These are phyloP conservation scores for Propithecus coquereli DNA, from an alignment of 2,113 vertebrate species.

Conservation along the genomic window DNA sequence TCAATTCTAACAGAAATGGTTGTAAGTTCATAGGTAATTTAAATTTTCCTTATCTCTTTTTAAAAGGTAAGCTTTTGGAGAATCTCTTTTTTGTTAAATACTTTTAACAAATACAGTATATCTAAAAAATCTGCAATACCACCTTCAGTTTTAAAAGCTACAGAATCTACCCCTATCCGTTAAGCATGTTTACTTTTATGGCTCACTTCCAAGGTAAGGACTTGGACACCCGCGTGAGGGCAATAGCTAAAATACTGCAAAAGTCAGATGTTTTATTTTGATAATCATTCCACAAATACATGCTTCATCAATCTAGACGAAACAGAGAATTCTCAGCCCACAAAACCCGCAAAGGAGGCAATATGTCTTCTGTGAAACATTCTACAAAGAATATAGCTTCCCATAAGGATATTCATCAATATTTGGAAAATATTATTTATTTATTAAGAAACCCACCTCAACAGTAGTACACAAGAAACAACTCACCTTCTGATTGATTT, in stretches of 20 bases:
- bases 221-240: background rate
- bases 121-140: background rate
- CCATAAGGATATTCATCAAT: background rate
- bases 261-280: background rate
- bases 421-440: background rate
- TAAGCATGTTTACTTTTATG: background rate
- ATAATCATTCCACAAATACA: background rate
- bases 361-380: background rate
- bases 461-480: background rate
- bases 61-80: slow-evolving; percentile 13
- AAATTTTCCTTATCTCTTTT: slow-evolving; percentile 16
- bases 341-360: background rate
- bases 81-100: background rate
- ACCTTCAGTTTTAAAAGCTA: slow-evolving; percentile 11
- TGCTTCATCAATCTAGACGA: background rate
- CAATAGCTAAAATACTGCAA: background rate
- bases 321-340: background rate
- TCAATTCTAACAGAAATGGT: slow-evolving; percentile 20
- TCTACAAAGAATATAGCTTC: background rate
- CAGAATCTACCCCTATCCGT: background rate
- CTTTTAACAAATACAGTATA: background rate
- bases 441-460: background rate
- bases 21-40: background rate
- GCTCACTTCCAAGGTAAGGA: background rate
- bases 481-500: background rate